A percentile compares a stretch with the other conserved stretches of the same genome.
phyloP scores from a whole-genome alignment of 2,797 vertebrate genomes.

The Crax fasciolata region DNA sequence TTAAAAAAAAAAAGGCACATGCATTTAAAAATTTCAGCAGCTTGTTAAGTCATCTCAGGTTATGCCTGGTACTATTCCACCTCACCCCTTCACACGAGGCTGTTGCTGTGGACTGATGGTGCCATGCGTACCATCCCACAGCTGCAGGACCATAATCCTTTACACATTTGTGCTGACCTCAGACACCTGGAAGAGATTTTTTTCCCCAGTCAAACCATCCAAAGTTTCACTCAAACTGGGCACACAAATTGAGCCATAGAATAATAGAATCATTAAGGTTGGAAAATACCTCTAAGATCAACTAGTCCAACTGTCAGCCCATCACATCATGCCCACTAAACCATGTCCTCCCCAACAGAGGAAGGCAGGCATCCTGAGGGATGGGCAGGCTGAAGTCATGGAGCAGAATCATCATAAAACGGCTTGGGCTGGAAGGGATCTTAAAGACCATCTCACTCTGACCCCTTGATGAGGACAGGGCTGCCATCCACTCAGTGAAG shows the following conservation, averaged over 20 bases:
- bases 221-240: neutral
- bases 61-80: conserved; percentile 40
- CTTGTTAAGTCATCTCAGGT: conserved; percentile 71
- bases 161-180: neutral
- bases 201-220: neutral
- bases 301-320: neutral
- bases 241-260: neutral
- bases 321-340: neutral
- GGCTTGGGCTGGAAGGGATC: neutral
- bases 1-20: neutral
- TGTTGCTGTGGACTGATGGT: neutral
- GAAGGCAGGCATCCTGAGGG: fast-evolving
- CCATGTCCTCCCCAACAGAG: neutral
- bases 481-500: neutral
- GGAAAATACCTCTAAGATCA: neutral
- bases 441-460: neutral
- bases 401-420: neutral
- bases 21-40: conserved; percentile 56
- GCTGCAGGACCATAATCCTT: neutral
- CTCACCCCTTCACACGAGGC: neutral
- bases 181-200: neutral
- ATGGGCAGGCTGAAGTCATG: neutral
- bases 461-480: neutral
- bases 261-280: neutral
- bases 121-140: neutral